phyloP scores from a whole-genome alignment of 2,888 invertebrate species.

The Pimpla rufipes region DNA sequence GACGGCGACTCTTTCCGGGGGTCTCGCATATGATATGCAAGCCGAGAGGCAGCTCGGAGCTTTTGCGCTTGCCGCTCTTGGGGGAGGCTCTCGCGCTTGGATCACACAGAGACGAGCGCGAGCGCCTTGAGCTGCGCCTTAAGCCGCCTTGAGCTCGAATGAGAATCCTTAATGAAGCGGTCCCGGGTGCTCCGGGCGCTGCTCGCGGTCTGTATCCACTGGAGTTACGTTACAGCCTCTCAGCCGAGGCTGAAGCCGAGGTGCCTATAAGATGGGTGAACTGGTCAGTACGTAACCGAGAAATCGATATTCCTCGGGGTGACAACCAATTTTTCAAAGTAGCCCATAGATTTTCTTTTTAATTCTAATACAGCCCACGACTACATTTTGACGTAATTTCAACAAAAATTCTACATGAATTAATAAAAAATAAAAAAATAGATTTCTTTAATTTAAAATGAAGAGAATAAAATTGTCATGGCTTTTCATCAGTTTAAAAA shows the following conservation, averaged over 20 bases:
- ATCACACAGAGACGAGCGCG: conserved; percentile 39
- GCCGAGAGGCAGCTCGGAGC: conserved; percentile 27
- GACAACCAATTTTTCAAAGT: too few species aligned
- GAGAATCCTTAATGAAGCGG: conserved; percentile 64
- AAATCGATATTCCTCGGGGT: too few species aligned
- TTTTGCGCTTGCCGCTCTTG: conserved; percentile 31
- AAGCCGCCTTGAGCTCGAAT: conserved; percentile 56
- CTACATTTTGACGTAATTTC: background rate
- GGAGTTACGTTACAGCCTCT: conserved; percentile 11
- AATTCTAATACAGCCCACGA: too few species aligned
- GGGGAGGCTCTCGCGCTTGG: conserved; percentile 36
- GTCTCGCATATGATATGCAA: conserved; percentile 16
- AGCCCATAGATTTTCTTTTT: too few species aligned
- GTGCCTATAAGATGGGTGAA: background rate
- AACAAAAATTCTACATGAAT: background rate
- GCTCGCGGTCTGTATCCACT: conserved; percentile 29
- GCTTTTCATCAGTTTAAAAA: too few species aligned
- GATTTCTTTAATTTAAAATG: too few species aligned
- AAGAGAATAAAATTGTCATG: too few species aligned
- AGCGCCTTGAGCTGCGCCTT: conserved; percentile 27
- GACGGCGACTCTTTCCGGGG: conserved; percentile 42
- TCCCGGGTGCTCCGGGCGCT: conserved; percentile 36
- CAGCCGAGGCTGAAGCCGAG: background rate
- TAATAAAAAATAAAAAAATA: too few species aligned
- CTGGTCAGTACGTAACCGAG: background rate